phyloP scores from a whole-genome alignment of 2,888 invertebrate genomes.

The Phanerotoma sp. region DNA sequence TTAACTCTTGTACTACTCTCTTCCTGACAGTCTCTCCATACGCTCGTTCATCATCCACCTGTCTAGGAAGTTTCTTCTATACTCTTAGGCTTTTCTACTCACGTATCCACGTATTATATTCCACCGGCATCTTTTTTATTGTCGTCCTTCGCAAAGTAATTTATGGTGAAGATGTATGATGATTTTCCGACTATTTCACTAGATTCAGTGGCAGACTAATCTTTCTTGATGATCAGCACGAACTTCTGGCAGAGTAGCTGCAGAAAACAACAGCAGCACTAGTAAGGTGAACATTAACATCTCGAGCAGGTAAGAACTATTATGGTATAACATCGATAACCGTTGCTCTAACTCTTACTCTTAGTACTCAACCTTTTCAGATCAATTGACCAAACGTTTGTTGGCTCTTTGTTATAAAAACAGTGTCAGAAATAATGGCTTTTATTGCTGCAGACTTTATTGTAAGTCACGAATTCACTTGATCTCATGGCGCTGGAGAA shows the following conservation, averaged over 20 bases:
- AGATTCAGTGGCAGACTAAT: slow-evolving; percentile 22
- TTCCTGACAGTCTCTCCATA: slow-evolving; percentile 26
- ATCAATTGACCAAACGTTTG: slow-evolving; percentile 44
- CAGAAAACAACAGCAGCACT: neutral
- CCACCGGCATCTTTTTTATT: slow-evolving; percentile 16
- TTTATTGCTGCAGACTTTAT: no score
- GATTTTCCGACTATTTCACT: slow-evolving; percentile 20
- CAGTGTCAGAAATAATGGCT: no score
- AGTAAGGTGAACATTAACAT: neutral
- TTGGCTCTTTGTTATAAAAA: slow-evolving; percentile 32
- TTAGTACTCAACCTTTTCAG: slow-evolving; percentile 37
- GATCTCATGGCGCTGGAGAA: no score
- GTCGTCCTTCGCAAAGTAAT: slow-evolving; percentile 16
- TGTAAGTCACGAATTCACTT: no score
- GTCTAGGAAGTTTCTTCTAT: slow-evolving; percentile 22
- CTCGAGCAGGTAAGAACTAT: neutral
- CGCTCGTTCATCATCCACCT: slow-evolving; percentile 20
- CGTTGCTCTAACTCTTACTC: slow-evolving; percentile 33
- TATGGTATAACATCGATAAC: slow-evolving; percentile 38
- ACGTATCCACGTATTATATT: slow-evolving; percentile 10
- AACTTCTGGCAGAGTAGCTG: slow-evolving; percentile 27
- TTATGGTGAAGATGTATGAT: slow-evolving; percentile 15
- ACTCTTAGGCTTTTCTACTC: slow-evolving; percentile 10
- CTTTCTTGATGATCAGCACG: slow-evolving; percentile 33
- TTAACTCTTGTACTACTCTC: slow-evolving; percentile 14